Evolutionary conservation across 2,888 invertebrate species (phyloP), one percentile per base, ranked within the genome.

Genomic region (Odontocerum albicorne): DNA sequence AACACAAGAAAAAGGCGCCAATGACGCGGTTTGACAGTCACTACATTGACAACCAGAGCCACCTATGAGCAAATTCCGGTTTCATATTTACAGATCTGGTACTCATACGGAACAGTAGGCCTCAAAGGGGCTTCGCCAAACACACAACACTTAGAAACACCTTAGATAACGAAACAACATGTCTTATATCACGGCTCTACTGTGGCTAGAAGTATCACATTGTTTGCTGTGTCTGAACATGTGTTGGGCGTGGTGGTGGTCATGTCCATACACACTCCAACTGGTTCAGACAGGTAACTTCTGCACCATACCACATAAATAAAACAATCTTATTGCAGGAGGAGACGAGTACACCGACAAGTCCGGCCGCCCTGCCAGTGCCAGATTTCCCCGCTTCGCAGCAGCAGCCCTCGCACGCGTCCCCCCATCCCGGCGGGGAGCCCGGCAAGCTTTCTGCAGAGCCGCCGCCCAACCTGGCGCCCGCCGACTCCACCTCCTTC

Each of bases 401-500:
- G 35, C 53, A 12, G 43, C 49, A 22, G 40, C 49, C 13, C 19
- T 19, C 33, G 19, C 32, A 20, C 38, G 12, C 22, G 40, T 10
- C 22, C 16, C 22, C 20, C 16, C 15, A 7, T 10, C 39, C 13
- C 8, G 22, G 21, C 8, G 10, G 21, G 22, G 21, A 8, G 20
- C 13, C 16, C 16, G 10, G 31, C 32, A n/a, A n/a, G 12, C 6
- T 4, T 7, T 4, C 4, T 4, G 35, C 35, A 10, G 13, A 4
- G 13, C 1, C 8, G 36, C 3, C 21, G 36, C 20, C 21, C 4
- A 54, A 47, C 19, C 42, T 54, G 22, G 47, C 54, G 1, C 42
- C 54, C 2, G 47, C 46, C 1, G 54, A 54, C 33, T 57, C 60
- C 16, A 57, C 60, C 0, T 60, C 60, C 6, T 43, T 67, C 19